phyloP scores from a whole-genome alignment of 2,888 invertebrate species.

The Conomelus anceps region DNA sequence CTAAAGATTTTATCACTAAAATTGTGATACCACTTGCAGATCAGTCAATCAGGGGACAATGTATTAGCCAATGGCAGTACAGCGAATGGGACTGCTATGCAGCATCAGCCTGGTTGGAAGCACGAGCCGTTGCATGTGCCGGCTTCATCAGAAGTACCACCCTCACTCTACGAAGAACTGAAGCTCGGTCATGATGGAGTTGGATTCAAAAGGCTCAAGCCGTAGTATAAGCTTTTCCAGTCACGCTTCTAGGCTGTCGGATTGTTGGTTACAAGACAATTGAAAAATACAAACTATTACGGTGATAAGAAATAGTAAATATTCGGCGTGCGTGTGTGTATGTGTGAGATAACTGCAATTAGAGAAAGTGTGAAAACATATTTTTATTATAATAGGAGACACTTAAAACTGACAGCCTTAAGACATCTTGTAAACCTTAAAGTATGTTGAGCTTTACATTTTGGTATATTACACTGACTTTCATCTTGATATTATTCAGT shows the following conservation, averaged over 20 bases:
- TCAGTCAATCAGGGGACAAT: conserved; percentile 17
- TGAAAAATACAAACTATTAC: background rate
- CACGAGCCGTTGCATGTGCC: conserved; percentile 59
- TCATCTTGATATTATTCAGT: background rate
- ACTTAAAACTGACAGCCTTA: background rate
- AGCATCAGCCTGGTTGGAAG: conserved; percentile 51
- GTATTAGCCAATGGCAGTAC: background rate
- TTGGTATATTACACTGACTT: background rate
- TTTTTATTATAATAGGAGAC: background rate
- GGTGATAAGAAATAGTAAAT: background rate
- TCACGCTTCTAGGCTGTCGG: conserved; percentile 6
- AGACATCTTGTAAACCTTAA: background rate
- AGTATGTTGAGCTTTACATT: background rate
- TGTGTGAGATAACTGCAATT: background rate
- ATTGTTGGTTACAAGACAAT: background rate
- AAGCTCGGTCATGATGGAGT: conserved; percentile 73
- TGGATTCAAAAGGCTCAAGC: conserved; percentile 72
- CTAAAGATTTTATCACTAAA: no score
- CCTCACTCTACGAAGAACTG: conserved; percentile 72
- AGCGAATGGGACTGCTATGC: background rate
- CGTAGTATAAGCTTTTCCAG: conserved; percentile 44
- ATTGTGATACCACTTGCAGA: conserved; percentile 5
- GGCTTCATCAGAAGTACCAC: conserved; percentile 57
- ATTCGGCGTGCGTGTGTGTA: background rate
- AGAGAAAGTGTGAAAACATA: background rate